Evolutionary conservation across 2,888 invertebrate genomes (phyloP).

Genomic region (Melitaea athalia): DNA sequence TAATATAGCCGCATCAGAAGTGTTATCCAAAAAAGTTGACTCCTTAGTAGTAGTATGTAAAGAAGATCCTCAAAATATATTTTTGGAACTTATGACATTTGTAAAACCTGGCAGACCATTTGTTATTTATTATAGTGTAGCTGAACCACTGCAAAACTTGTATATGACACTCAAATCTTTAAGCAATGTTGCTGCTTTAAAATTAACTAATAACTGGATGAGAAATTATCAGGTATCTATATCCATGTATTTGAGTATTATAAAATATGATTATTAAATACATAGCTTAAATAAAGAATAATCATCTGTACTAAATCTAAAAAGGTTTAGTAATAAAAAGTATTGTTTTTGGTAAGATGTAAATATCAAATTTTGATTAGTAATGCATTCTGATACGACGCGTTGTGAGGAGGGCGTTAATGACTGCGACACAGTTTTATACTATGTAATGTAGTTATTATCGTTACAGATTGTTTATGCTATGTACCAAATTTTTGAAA

Average conservation of each 20-base stretch:
- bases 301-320: too few relatives aligned
- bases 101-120: constrained; percentile 91
- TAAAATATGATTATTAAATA: not conserved
- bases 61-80: constrained; percentile 92
- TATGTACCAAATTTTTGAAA: too few relatives aligned
- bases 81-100: constrained; percentile 88
- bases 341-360: too few relatives aligned
- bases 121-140: constrained; percentile 90
- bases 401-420: too few relatives aligned
- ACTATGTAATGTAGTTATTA: too few relatives aligned
- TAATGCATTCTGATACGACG: too few relatives aligned
- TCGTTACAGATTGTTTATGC: too few relatives aligned
- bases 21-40: constrained; percentile 86
- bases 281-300: too few relatives aligned
- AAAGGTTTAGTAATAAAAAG: too few relatives aligned
- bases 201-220: constrained; percentile 92
- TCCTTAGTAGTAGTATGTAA: constrained; percentile 90
- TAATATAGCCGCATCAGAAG: constrained; percentile 84
- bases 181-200: constrained; percentile 87
- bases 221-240: constrained; percentile 91
- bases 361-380: too few relatives aligned
- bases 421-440: too few relatives aligned
- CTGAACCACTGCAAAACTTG: constrained; percentile 92
- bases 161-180: constrained; percentile 89
- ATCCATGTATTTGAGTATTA: not conserved